Base-by-base conservation (phyloP, 2,888 invertebrate species). In the Sphinx pinastri region DNA sequence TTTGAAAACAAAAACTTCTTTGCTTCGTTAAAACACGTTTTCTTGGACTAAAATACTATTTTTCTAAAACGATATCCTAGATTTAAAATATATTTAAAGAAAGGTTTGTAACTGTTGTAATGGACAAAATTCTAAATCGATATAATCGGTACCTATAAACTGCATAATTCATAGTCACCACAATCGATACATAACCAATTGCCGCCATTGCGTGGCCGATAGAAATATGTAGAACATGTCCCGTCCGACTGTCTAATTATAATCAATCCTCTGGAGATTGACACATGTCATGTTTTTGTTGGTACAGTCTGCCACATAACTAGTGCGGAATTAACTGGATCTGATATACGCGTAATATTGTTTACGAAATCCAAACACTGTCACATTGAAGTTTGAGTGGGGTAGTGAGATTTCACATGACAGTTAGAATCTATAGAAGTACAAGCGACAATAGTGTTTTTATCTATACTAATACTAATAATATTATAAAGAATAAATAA, bases 231-330 rank as follows among this genome's bases (percentile, higher is more conserved):
- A 76, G 78, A 77, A 79, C 79, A 79, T 80, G 81, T 77, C 78
- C 78, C 76, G 76, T 75, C 76, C 72, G 77, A 73, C 76, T 79
- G 80, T 85, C 84, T 84, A 85, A 85, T 84, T 85, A 84, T 87
- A 88, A 85, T 83, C 82, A 81, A 84, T 81, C 81, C 82, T 78
- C 81, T 79, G 80, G 79, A 83, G 87, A 88, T 88, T 85, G 88
- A 89, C 87, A 84, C 75, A 79, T 80, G 83, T 80, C 77, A 76
- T 67, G 70, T 54, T 66, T 45, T 54, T 45, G 60, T 63, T 73
- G 51, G 76, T 82, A 82, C 70, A 68, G 82, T 71, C 71, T 73
- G 74, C 73, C 78, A 52, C 51, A 68, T 19, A 14, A 72, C 71
- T 31, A 14, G 58, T 54, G 16, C 16, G 13, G 19, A 47, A 60